Conservation (phyloP, 2,113 vertebrate genomes). For the Gobio gobio region DNA sequence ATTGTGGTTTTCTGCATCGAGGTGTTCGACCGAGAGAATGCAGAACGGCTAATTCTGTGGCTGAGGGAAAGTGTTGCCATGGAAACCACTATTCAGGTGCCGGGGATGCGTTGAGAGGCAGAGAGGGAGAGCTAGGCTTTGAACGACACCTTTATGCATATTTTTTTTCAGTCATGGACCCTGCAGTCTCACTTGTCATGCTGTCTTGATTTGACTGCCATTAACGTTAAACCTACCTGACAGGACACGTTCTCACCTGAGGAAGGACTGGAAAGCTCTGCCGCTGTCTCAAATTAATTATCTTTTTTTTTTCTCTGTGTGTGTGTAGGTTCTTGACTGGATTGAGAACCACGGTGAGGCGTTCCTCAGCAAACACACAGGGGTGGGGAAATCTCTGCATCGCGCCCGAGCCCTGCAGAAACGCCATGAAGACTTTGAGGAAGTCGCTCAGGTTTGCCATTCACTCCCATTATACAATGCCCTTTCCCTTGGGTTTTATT, state of each 20-base stretch:
- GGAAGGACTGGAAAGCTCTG: not conserved
- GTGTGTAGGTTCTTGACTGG: conserved; percentile 94
- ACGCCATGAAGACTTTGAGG: conserved; percentile 97
- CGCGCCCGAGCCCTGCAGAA: conserved; percentile 97
- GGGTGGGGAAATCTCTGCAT: conserved; percentile 96
- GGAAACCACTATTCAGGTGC: conserved; percentile 58
- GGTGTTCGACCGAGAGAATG: conserved; percentile 24
- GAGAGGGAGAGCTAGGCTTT: conserved; percentile 19
- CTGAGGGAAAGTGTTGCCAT: conserved; percentile 52
- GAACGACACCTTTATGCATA: conserved; percentile 33
- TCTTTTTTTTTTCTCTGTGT: conserved; percentile 15
- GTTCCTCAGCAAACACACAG: conserved; percentile 98
- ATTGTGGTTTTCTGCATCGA: conserved; percentile 9
- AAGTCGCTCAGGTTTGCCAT: conserved; percentile 90
- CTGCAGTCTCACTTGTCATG: not conserved
- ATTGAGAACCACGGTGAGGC: conserved; percentile 99
- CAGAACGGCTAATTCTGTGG: conserved; percentile 32
- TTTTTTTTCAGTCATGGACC: conserved; percentile 24
- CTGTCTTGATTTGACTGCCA: not conserved
- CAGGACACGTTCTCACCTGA: conserved; percentile 23
- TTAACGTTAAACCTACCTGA: conserved; percentile 35
- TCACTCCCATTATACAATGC: not conserved
- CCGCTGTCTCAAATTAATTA: conserved; percentile 11
- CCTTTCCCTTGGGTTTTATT: not conserved
- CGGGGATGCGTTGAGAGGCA: conserved; percentile 25